Evolutionary conservation across 2,113 vertebrate species (phyloP), one percentile per base, ranked within the genome.

Genomic region (Planiliza haematocheilus): DNA sequence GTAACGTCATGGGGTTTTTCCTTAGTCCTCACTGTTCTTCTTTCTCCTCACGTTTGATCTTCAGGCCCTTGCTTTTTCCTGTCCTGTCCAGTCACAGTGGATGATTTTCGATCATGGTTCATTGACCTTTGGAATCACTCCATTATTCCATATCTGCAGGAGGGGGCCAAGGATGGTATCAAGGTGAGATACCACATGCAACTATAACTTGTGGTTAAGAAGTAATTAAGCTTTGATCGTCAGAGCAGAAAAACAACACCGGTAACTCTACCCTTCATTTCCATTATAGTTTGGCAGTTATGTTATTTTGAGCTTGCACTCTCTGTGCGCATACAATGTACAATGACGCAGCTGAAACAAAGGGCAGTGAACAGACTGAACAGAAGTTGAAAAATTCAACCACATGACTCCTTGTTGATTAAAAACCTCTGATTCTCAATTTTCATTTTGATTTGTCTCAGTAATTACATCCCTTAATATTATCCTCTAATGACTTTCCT

Each of bases 61-160:
- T 21, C 56, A 99, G 98, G 98, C 36, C 98, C 98, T 3, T 99
- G 98, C 87, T 99, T 99, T 88, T 99, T 99, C 91, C 90, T 99
- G 45, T 99, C 98, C 64, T 99, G 97, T 69, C 98, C 98, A 3
- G 94, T 99, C 57, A 97, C 95, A 46, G 96, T 98, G 42, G 96
- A 98, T 46, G 98, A 99, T 84, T 99, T 99, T 83, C 95, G 95
- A 64, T 95, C 95, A 39, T 99, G 98, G 98, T 99, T 99, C 88
- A 99, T 99, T 1, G 98, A 99, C 87, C 94, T 99, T 45, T 99
- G 98, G 98, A 99, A 99, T 82, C 97, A 97, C 60, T 99, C 98
- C 18, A 99, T 99, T 86, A 98, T 99, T 69, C 98, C 98, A 17
- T 99, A 99, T 79, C 93, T 99, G 62, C 97, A 99, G 83, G 98